These are phyloP conservation scores for Pithys albifrons DNA, from an alignment of 2,113 vertebrate species.

Conservation along the genomic window DNA sequence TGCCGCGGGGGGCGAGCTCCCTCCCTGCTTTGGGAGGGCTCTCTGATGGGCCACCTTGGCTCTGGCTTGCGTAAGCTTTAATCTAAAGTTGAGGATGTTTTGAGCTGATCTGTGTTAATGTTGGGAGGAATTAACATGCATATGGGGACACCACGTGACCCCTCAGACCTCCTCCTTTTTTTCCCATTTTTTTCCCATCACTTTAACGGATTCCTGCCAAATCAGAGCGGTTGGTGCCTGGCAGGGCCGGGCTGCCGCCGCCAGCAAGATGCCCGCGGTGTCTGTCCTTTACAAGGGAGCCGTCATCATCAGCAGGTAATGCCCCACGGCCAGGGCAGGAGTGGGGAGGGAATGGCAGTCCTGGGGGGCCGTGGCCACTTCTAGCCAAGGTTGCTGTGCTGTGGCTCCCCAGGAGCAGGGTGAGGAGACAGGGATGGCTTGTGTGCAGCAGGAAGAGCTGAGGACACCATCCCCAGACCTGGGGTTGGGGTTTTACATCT, in stretches of 20 bases:
- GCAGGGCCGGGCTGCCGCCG: background rate
- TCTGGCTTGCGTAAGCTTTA: conserved; percentile 60
- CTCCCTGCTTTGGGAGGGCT: background rate
- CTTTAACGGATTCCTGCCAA: conserved; percentile 40
- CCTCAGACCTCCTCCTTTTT: background rate
- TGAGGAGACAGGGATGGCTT: accelerated
- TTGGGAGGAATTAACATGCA: conserved; percentile 65
- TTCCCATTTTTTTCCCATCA: background rate
- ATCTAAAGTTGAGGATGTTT: conserved; percentile 64
- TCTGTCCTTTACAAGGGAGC: conserved; percentile 66
- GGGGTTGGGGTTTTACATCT: background rate
- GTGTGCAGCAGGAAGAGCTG: accelerated
- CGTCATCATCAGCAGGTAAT: conserved; percentile 69
- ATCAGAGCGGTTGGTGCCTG: background rate
- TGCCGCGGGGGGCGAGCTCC: background rate
- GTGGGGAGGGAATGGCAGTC: background rate
- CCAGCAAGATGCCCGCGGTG: conserved; percentile 29
- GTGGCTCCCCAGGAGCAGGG: background rate
- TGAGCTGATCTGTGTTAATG: conserved; percentile 61
- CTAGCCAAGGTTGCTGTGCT: background rate
- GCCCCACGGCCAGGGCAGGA: accelerated
- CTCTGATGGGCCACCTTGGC: background rate
- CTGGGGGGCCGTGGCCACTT: background rate
- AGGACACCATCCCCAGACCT: accelerated
- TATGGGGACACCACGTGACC: conserved; percentile 34